phyloP scores from a whole-genome alignment of 2,797 vertebrate species.

The Remorina albescens region DNA sequence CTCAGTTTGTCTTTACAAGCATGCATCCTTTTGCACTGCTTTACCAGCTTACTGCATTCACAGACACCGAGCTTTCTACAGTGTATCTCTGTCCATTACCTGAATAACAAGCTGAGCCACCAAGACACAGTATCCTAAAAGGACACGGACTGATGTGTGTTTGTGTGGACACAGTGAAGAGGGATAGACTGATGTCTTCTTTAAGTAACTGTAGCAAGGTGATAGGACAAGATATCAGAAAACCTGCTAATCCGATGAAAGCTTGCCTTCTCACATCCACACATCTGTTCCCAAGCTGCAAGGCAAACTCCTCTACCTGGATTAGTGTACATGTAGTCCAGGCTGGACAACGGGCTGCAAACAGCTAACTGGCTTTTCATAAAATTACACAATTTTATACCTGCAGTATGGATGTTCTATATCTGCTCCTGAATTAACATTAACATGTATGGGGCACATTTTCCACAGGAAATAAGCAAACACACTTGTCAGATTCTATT shows the following conservation, averaged over 20 bases:
- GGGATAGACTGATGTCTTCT: constrained; percentile 68
- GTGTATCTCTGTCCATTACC: constrained; percentile 49
- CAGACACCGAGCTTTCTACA: constrained; percentile 26
- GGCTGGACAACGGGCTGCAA: constrained; percentile 24
- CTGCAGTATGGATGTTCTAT: constrained; percentile 34
- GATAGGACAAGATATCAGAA: constrained; percentile 66
- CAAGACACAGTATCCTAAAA: constrained; percentile 65
- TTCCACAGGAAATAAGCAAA: constrained; percentile 64
- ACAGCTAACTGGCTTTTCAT: constrained; percentile 46
- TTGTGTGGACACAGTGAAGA: constrained; percentile 52
- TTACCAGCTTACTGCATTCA: constrained; percentile 65
- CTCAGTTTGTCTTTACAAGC: constrained; percentile 56
- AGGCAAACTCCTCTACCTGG: constrained; percentile 73
- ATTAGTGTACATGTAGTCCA: constrained; percentile 18
- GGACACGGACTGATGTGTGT: constrained; percentile 70
- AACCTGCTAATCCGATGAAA: constrained; percentile 75
- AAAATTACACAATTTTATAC: constrained; percentile 14
- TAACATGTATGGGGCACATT: constrained; percentile 48
- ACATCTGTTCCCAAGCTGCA: constrained; percentile 63
- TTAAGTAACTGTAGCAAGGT: constrained; percentile 73
- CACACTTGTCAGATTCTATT: constrained; percentile 53
- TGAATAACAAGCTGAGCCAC: constrained; percentile 75
- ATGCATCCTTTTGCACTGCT: constrained; percentile 52
- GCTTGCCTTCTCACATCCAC: constrained; percentile 78
- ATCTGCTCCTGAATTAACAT: constrained; percentile 31